Percentiles rank a stretch among this genome's conserved stretches.
phyloP scores from a whole-genome alignment of 2,113 vertebrate species.

The Plotosus lineatus region DNA sequence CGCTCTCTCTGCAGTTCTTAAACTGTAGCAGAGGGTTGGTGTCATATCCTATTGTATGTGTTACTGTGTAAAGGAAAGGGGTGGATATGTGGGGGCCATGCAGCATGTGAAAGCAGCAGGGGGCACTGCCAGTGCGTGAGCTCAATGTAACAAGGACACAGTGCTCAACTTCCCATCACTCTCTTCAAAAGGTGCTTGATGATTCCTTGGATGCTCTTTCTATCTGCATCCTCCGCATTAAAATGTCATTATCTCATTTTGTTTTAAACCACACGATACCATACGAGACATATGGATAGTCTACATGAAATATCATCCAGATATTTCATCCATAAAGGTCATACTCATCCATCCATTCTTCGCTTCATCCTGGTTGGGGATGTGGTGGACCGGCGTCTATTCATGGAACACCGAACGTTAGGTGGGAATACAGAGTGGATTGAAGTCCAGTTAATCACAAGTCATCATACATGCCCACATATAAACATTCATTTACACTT shows the following conservation, averaged over 20 bases:
- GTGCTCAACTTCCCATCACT: slow-evolving; percentile 12
- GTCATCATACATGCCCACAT: not conserved
- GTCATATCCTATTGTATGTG: slow-evolving; percentile 51
- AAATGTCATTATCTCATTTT: not conserved
- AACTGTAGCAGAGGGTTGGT: slow-evolving; percentile 57
- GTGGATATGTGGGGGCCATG: slow-evolving; percentile 32
- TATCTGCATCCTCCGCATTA: not conserved
- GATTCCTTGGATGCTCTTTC: not conserved
- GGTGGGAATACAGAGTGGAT: too few species aligned
- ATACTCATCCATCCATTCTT: not conserved
- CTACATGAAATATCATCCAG: not conserved
- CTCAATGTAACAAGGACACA: slow-evolving; percentile 37
- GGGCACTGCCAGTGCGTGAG: slow-evolving; percentile 39
- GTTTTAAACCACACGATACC: not conserved
- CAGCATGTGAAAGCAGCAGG: slow-evolving; percentile 52
- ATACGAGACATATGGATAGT: not conserved
- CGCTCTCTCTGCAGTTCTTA: slow-evolving; percentile 42
- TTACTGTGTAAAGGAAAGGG: slow-evolving; percentile 39
- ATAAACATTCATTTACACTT: not conserved
- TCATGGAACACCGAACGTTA: not conserved
- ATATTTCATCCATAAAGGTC: too few species aligned
- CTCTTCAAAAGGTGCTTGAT: slow-evolving; percentile 16
- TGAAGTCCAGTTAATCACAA: not conserved
- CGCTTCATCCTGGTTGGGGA: not conserved
- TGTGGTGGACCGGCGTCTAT: not conserved